These are phyloP conservation scores for Cydia splendana DNA, from an alignment of 1,140 invertebrate species.

Conservation along the genomic window DNA sequence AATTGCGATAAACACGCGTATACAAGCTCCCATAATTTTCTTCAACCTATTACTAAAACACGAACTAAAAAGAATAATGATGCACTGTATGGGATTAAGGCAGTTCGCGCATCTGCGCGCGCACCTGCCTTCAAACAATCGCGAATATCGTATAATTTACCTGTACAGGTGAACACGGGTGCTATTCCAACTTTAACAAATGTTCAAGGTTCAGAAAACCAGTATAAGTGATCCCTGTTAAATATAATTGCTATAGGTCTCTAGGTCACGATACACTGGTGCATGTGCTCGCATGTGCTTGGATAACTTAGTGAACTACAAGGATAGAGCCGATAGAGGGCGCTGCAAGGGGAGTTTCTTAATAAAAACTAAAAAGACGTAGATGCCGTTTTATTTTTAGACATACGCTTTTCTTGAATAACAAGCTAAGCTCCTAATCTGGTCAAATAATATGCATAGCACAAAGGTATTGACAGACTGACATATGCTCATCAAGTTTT, in stretches of 20 bases:
- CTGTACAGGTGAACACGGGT: background rate
- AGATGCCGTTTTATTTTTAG: background rate
- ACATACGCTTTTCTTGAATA: background rate
- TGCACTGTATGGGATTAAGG: slow-evolving; percentile 7
- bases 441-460: background rate
- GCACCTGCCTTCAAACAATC: slow-evolving; percentile 14
- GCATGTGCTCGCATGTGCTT: background rate
- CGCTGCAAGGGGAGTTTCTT: background rate
- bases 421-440: background rate
- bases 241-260: background rate
- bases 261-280: background rate
- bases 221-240: background rate
- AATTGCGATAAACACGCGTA: background rate
- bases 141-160: slow-evolving; percentile 18
- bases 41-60: background rate
- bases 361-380: background rate
- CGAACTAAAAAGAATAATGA: background rate
- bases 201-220: background rate
- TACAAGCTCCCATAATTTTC: background rate
- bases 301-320: background rate
- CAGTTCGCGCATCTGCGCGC: slow-evolving; percentile 16
- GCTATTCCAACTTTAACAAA: background rate
- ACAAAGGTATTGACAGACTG: background rate
- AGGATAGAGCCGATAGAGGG: background rate
- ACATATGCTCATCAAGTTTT: background rate